phyloP scores from a whole-genome alignment of 2,888 invertebrate genomes.

The Halocaridina rubra region DNA sequence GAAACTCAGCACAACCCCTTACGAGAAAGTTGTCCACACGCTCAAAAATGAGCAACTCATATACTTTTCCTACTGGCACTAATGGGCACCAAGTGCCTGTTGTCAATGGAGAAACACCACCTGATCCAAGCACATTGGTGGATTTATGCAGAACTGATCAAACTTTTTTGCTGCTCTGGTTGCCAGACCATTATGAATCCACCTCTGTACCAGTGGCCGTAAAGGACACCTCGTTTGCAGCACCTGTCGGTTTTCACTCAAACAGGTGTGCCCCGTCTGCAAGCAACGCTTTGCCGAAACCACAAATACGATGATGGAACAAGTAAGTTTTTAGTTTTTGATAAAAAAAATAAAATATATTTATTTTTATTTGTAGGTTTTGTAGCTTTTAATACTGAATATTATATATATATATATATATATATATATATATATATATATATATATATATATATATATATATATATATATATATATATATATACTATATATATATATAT shows the following conservation, averaged over 20 bases:
- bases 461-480: too few species aligned
- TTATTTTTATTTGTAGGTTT: too few species aligned
- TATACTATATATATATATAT: too few species aligned
- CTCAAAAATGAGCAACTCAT: conserved; percentile 20
- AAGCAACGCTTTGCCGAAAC: conserved; percentile 64
- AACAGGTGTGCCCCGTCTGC: conserved; percentile 63
- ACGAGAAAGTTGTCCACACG: conserved; percentile 27
- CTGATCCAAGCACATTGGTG: conserved; percentile 38
- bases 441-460: background rate
- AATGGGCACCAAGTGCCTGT: conserved; percentile 12
- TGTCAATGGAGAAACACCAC: conserved; percentile 19
- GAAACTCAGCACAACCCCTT: conserved; percentile 14
- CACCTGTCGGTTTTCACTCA: conserved; percentile 54
- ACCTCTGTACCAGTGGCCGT: conserved; percentile 64
- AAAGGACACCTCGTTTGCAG: conserved; percentile 64
- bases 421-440: background rate
- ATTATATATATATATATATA: too few species aligned
- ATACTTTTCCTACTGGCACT: background rate
- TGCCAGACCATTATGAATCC: conserved; percentile 62
- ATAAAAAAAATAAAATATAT: too few species aligned
- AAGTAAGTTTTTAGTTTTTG: conserved; percentile 56
- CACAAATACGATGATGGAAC: conserved; percentile 64
- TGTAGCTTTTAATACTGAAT: too few species aligned
- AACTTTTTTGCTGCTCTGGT: conserved; percentile 63
- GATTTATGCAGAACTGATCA: conserved; percentile 63